Evolutionary conservation across 2,797 vertebrate genomes (phyloP).

Genomic region (Cryptoprocta ferox): DNA sequence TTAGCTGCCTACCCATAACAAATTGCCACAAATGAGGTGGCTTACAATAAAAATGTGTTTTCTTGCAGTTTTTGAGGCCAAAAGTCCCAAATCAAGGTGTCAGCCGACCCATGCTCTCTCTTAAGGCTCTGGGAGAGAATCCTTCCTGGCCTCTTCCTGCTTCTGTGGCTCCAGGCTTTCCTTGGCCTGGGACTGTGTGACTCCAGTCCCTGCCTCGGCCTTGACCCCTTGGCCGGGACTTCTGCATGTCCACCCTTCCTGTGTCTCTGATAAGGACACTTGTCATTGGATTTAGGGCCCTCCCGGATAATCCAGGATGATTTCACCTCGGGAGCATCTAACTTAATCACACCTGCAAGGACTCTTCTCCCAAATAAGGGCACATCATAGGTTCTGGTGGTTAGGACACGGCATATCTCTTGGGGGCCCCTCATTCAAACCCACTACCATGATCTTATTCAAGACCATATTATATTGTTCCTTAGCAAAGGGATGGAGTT

Average conservation of each 20-base stretch:
- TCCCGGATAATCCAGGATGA: not conserved
- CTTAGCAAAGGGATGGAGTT: not conserved
- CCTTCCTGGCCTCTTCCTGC: not conserved
- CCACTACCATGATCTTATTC: not conserved
- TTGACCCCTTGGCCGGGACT: not conserved
- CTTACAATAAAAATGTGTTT: not conserved
- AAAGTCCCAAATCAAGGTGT: not conserved
- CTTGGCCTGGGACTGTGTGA: not conserved
- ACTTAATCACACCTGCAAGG: not conserved
- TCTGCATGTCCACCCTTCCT: fast-evolving
- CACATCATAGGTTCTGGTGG: not conserved
- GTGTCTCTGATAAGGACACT: not conserved
- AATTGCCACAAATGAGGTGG: not conserved
- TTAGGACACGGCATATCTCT: not conserved
- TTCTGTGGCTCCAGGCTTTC: not conserved
- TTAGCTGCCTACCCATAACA: not conserved
- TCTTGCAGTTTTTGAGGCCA: not conserved
- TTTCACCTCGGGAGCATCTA: not conserved
- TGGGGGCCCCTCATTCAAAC: not conserved
- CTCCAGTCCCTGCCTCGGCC: not conserved
- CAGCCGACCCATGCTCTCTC: not conserved
- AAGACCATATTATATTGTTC: not conserved
- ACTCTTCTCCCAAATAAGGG: not conserved
- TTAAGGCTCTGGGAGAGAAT: not conserved
- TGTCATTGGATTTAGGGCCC: not conserved